phyloP scores from a whole-genome alignment of 2,113 vertebrate genomes.

The Noctilio leporinus region DNA sequence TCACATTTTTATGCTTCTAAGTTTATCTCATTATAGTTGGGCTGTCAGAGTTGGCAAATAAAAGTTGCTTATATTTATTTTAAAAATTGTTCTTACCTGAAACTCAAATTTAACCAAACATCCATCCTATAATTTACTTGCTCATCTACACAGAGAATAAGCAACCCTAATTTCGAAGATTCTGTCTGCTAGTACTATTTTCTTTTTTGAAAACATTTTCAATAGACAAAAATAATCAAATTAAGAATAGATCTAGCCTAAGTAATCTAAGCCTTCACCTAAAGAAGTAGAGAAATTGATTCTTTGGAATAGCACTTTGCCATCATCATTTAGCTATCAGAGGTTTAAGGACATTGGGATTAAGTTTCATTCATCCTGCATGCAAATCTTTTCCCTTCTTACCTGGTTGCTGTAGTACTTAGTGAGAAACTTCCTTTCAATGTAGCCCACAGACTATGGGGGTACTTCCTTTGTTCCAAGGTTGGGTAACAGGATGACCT shows the following conservation, averaged over 20 bases:
- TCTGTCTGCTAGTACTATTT: background rate
- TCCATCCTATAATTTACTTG: background rate
- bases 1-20: background rate
- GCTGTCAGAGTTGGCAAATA: background rate
- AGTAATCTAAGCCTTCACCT: background rate
- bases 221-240: background rate
- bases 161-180: background rate
- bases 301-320: background rate
- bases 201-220: background rate
- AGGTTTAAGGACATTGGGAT: background rate
- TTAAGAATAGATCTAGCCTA: background rate
- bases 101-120: background rate
- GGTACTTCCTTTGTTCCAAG: background rate
- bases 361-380: background rate
- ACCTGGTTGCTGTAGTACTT: background rate
- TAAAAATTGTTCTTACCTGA: background rate
- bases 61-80: background rate
- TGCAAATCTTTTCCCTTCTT: background rate
- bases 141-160: too few species aligned
- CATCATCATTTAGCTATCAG: background rate
- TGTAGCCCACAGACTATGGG: background rate
- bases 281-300: background rate
- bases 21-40: background rate
- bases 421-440: background rate
- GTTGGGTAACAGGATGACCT: background rate